phyloP scores from a whole-genome alignment of 2,113 vertebrate genomes.

The Alces alces region DNA sequence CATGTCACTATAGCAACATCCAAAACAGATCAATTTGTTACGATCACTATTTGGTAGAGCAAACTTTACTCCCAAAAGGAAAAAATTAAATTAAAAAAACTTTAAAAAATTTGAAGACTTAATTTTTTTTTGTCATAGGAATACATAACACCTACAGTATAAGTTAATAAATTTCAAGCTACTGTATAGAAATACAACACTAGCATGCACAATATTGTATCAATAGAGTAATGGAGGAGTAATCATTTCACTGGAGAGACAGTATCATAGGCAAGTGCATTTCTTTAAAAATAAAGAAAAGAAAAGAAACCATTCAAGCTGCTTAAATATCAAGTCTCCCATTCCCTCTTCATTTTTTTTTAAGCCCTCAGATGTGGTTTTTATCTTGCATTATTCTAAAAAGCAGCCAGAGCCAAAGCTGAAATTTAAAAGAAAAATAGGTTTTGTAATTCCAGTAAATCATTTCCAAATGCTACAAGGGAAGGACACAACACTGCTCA shows the following conservation, averaged over 20 bases:
- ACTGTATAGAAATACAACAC: constrained; percentile 99
- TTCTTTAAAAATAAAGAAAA: constrained; percentile 86
- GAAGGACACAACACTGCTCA: constrained; percentile 74
- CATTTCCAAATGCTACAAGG: constrained; percentile 76
- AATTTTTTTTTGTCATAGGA: constrained; percentile 91
- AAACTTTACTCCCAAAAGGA: constrained; percentile 89
- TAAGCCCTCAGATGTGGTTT: constrained; percentile 80
- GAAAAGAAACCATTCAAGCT: constrained; percentile 89
- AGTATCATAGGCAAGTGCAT: constrained; percentile 96
- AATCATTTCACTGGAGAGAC: constrained; percentile 96
- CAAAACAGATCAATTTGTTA: constrained; percentile 97
- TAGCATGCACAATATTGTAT: constrained; percentile 99
- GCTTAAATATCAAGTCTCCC: constrained; percentile 86
- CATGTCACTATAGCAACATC: constrained; percentile 95
- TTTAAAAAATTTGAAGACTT: constrained; percentile 91
- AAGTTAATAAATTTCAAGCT: constrained; percentile 99
- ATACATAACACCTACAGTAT: constrained; percentile 99
- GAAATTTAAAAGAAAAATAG: constrained; percentile 71
- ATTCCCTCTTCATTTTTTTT: constrained; percentile 74
- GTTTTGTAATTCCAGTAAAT: constrained; percentile 90
- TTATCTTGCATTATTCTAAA: constrained; percentile 78
- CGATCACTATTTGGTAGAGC: constrained; percentile 95
- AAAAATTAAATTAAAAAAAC: constrained; percentile 92
- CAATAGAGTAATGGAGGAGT: constrained; percentile 96
- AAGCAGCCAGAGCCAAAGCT: constrained; percentile 84